Conservation (phyloP, 2,113 vertebrate genomes). For the Baryphthengus martii region DNA sequence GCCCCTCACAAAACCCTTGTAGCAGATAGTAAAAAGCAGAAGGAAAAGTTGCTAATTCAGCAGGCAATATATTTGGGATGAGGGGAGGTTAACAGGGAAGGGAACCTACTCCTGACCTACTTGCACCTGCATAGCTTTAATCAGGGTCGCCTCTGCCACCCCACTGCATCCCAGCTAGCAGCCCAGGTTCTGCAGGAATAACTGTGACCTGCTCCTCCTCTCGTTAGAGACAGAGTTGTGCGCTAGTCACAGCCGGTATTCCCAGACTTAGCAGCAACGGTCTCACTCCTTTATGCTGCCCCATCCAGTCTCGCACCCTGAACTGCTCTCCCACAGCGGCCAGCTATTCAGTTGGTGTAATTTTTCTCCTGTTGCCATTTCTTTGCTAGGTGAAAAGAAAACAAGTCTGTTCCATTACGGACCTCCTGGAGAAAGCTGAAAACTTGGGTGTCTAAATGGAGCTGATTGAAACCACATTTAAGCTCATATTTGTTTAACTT, state of each 20-base stretch:
- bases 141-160: neutral
- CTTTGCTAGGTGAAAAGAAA: neutral
- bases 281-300: fast-evolving
- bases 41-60: neutral
- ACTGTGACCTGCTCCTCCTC: neutral
- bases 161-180: neutral
- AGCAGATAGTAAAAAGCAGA: neutral
- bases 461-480: neutral
- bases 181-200: neutral
- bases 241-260: neutral
- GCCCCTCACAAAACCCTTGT: neutral
- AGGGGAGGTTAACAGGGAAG: neutral
- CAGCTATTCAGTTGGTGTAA: fast-evolving
- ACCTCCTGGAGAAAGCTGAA: constrained; percentile 11
- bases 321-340: fast-evolving
- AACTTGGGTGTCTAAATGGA: neutral
- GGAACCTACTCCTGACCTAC: neutral
- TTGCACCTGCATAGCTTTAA: neutral
- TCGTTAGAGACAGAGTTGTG: neutral
- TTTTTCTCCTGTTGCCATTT: neutral
- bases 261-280: neutral
- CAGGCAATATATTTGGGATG: neutral
- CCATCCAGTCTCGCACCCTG: neutral
- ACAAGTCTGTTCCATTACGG: neutral
- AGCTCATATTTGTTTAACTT: neutral